Evolutionary conservation across 1,140 invertebrate species (phyloP), one percentile per base, ranked within the genome.

Genomic region (Tetramorium simillimum): DNA sequence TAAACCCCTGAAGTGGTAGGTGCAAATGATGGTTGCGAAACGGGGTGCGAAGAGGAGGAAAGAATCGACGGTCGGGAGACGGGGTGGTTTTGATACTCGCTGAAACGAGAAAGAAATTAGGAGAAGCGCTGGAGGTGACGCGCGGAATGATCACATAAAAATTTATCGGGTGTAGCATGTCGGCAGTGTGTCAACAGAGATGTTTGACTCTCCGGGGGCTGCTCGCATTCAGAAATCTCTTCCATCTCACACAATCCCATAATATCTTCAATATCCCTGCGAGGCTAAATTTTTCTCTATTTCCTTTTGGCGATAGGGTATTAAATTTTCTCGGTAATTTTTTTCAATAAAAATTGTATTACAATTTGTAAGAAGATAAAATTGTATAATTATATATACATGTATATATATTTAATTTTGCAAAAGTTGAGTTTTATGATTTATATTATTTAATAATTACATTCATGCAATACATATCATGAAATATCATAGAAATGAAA

Each of bases 91-190:
- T 33, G 40, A 46, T 73, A 56, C 21, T 21, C 51, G 65, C 7
- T 4, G 51, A 43, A 60, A 82, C 80, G 67, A 60, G 80, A 21
- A 73, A 73, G 65, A 73, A 82, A 82, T 82, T 82, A 72, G 51
- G 40, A 49, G 24, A 73, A 43, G 77, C 51, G 77, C 21, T 37
- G 75, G 16, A 21, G n/a, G 77, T 10, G 65, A 33, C 46, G 40
- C 58, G 65, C 21, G 21, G 18, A 43, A 40, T 37, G 80, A 82
- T 73, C 67, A 7, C 67, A 33, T 82, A 46, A 82, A 73, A 82
- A 82, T 82, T 73, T 72, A 82, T 82, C 67, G 67, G 7, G 18
- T 24, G 10, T 60, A n/a, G 37, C 46, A 18, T 21, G 80, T 69
- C 63, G 78, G 21, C 6, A 21, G 21, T 58, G 37, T 82, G 78